These are phyloP conservation scores for Diploscapter pachys DNA, from an alignment of 1,140 invertebrate genomes.

Conservation along the genomic window DNA sequence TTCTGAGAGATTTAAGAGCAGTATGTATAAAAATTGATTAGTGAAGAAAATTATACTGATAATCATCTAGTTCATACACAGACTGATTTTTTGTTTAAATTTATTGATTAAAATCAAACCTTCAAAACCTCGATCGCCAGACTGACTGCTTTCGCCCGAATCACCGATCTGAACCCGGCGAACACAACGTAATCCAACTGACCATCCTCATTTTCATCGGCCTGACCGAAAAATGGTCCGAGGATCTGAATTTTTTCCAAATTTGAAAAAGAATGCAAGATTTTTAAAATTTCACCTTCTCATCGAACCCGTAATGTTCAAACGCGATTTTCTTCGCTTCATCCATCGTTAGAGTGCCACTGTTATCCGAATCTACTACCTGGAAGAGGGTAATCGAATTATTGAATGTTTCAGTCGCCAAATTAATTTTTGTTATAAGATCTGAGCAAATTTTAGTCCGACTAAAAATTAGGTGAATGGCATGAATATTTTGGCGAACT, in stretches of 20 bases:
- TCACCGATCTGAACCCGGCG: slow-evolving; percentile 57
- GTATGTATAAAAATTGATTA: too few relatives aligned
- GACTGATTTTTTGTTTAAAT: neutral
- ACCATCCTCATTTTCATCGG: slow-evolving; percentile 57
- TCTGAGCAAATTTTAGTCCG: too few relatives aligned
- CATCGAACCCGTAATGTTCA: slow-evolving; percentile 58
- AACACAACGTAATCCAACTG: slow-evolving; percentile 56
- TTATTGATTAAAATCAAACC: slow-evolving; percentile 12
- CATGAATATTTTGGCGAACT: too few relatives aligned
- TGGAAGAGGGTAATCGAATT: slow-evolving; percentile 11
- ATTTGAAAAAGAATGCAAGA: neutral
- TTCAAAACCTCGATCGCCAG: slow-evolving; percentile 45
- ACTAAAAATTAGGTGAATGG: too few relatives aligned
- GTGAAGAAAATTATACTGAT: too few relatives aligned
- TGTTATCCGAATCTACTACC: slow-evolving; percentile 52
- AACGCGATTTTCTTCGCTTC: slow-evolving; percentile 58
- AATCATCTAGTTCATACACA: too few relatives aligned
- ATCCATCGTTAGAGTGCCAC: slow-evolving; percentile 52
- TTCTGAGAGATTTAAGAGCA: too few relatives aligned
- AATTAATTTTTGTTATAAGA: too few relatives aligned
- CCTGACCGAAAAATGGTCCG: slow-evolving; percentile 57
- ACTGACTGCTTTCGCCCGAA: slow-evolving; percentile 52
- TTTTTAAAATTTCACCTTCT: slow-evolving; percentile 8
- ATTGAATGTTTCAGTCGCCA: too few relatives aligned
- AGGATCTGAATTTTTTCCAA: slow-evolving; percentile 15